Evolutionary conservation across 2,797 vertebrate species (phyloP).

Genomic region (Mico argentatus): DNA sequence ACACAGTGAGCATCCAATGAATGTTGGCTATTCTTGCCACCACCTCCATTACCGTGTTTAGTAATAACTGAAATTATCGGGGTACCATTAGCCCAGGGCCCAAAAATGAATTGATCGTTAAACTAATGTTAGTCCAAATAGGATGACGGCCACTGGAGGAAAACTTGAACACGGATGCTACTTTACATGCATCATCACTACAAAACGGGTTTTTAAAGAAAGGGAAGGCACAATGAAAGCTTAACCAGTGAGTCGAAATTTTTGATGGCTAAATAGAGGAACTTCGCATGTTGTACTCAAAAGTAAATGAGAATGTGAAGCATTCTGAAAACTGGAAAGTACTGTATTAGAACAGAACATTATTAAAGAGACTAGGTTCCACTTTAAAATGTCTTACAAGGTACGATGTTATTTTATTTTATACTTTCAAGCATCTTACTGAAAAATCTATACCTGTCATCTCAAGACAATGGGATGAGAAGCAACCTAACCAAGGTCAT

Average conservation of each 20-base stretch:
- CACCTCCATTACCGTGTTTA: not conserved
- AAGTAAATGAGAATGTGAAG: not conserved
- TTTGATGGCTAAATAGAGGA: not conserved
- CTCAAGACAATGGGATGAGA: not conserved
- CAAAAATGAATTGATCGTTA: not conserved
- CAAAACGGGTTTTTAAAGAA: not conserved
- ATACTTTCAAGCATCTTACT: not conserved
- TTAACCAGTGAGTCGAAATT: conserved; percentile 7
- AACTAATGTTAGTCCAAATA: conserved; percentile 24
- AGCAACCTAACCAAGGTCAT: not conserved
- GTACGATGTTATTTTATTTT: not conserved
- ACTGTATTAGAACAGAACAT: not conserved
- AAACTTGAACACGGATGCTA: not conserved
- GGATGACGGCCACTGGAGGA: not conserved
- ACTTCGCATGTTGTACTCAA: not conserved
- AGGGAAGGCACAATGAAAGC: not conserved
- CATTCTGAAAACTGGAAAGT: conserved; percentile 23
- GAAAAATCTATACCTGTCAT: not conserved
- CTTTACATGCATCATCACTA: not conserved
- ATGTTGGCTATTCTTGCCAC: not conserved
- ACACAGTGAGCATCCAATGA: not conserved
- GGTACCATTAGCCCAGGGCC: not conserved
- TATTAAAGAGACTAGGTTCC: not conserved
- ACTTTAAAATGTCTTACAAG: conserved; percentile 14
- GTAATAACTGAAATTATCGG: not conserved